phyloP scores from a whole-genome alignment of 2,888 invertebrate species.

The Agrochola circellaris region DNA sequence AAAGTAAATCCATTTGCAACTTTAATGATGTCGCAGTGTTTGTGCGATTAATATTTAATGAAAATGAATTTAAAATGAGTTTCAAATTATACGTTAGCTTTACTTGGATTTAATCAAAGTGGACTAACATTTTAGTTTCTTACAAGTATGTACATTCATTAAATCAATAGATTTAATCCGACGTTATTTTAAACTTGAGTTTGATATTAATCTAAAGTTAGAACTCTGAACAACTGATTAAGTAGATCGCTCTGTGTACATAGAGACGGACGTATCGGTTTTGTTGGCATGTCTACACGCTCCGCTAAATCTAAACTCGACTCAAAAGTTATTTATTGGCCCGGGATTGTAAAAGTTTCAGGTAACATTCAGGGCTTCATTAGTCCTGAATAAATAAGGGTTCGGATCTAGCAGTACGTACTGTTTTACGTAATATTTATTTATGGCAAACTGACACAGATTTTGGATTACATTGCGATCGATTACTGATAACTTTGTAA shows the following conservation, averaged over 20 bases:
- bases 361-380: constrained; percentile 71
- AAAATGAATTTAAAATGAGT: constrained; percentile 34
- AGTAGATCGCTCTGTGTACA: constrained; percentile 33
- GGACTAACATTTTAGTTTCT: constrained; percentile 38
- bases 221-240: constrained; percentile 20
- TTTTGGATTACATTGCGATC: constrained; percentile 9
- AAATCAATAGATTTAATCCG: constrained; percentile 39
- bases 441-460: constrained; percentile 21
- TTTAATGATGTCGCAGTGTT: constrained; percentile 45
- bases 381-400: constrained; percentile 71
- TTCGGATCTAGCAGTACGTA: constrained; percentile 15
- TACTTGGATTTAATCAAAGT: constrained; percentile 37
- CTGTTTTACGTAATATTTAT: constrained; percentile 45
- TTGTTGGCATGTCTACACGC: constrained; percentile 41
- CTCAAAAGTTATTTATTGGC: constrained; percentile 76
- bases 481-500: neutral
- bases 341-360: constrained; percentile 73
- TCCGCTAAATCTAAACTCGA: constrained; percentile 55
- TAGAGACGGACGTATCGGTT: constrained; percentile 46
- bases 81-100: constrained; percentile 38
- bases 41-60: constrained; percentile 39
- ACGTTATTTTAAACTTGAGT: constrained; percentile 41
- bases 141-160: constrained; percentile 14
- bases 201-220: constrained; percentile 56
- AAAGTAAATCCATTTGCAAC: constrained; percentile 53